Base-by-base conservation (phyloP, 2,888 invertebrate species). In the Alentia gelatinosa region DNA sequence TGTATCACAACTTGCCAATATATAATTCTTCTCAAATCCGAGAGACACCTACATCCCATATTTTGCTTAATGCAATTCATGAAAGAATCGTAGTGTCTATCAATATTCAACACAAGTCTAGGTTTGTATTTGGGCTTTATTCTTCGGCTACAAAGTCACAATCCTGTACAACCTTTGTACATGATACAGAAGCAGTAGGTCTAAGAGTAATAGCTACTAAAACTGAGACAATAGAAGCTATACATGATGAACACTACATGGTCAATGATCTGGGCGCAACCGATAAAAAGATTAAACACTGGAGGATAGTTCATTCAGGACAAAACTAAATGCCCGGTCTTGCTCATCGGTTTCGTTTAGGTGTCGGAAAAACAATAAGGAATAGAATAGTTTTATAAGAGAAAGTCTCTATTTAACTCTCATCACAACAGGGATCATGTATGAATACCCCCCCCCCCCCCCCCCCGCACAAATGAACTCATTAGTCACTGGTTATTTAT, bases 81-180 rank as follows among this genome's bases (percentile, higher is more conserved):
- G n/a, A n/a, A n/a, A n/a, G 47, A 42, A 15, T 42, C 15, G 15
- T 42, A 7, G 47, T 42, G 47, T 42, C 47, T 42, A 42, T 15
- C 47, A 42, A 42, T 42, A 15, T 42, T 42, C 47, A 56, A 56
- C 56, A 12, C 12, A 5, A 9, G 56, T 56, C 19, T 33, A 79
- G 37, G 39, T 79, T 79, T 37, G 79, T 47, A 86, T 86, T 86
- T 50, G 50, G 42, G 86, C 42, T 86, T 86, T 86, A 86, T 86
- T 86, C 50, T 47, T 86, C 86, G 30, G 42, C 86, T 86, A 86
- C 86, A 86, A 86, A 86, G 86, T 86, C 47, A 86, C 86, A 86
- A 19, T 86, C 86, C 86, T 86, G 86, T 86, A 86, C 86, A 86
- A 47, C 33, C 50, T 86, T 86, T 86, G 86, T 86, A 86, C 86